Evolutionary conservation across 2,888 invertebrate species (phyloP), one percentile per base, ranked within the genome.

Genomic region (Ctenicera cuprea): DNA sequence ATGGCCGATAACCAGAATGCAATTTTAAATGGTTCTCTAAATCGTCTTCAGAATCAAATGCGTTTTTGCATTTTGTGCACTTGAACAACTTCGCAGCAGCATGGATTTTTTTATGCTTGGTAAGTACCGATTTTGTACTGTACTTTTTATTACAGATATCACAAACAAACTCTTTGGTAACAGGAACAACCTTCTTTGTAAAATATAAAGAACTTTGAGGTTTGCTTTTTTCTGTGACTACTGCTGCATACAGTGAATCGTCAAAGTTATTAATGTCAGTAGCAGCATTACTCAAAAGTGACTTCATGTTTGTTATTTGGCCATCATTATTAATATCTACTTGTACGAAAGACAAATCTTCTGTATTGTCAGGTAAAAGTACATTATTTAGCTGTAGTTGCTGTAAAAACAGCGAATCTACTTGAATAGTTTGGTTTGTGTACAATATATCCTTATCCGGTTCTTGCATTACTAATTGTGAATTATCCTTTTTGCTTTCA

Each of bases 11-110:
- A 4, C 89, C 90, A 0, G 88, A 87, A 83, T 93, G 92, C 73
- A 88, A 88, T 66, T 89, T 89, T 79, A 89, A 87, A 82, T 93
- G 93, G 76, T 89, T 89, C 67, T 89, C 87, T 37, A 93, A 85
- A 0, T 91, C 89, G 26, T 90, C 90, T 76, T 90, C 89, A 78
- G 91, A 91, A 62, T 89, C 89, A 80, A 92, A 93, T 1, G 89
- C 88, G 81, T 90, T 90, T 4, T 86, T 84, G 82, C 93, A 93
- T 20, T 88, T 82, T 11, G 83, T 81, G 81, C 92, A 93, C 30
- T 88, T 87, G 83, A 88, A 91, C 1, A 90, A 90, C 64, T 88
- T 86, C 75, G 91, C 90, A 7, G 90, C 90, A 1, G 90, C 91
- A 80, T 92, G 92, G 30, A 89, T 81, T 75, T 84, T 85, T 71